These are phyloP conservation scores for Andrena camellia DNA, from an alignment of 2,888 invertebrate species.

Conservation along the genomic window DNA sequence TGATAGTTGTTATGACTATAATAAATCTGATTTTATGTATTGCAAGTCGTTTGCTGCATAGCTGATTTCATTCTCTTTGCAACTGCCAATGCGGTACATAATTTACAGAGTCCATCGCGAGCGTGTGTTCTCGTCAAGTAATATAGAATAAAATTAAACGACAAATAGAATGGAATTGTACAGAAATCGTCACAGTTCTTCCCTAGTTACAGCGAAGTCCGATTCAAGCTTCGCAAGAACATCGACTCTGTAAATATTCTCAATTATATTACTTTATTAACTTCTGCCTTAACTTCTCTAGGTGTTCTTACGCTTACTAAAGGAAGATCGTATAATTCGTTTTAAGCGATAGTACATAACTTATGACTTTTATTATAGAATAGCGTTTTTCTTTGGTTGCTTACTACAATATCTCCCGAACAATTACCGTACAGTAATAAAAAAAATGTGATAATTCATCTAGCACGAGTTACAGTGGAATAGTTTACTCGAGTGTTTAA, in stretches of 20 bases:
- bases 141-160: conserved; percentile 36
- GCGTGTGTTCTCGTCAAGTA: not conserved
- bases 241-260: conserved; percentile 2
- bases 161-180: conserved; percentile 13
- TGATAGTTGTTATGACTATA: conserved; percentile 48
- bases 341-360: conserved; percentile 43
- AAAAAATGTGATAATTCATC: conserved; percentile 19
- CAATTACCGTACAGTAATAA: conserved; percentile 15
- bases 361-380: conserved; percentile 54
- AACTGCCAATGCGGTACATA: not conserved
- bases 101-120: not conserved
- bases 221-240: not conserved
- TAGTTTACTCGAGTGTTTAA: conserved; percentile 39
- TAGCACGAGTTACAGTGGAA: conserved; percentile 32
- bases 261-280: conserved; percentile 40
- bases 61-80: conserved; percentile 35
- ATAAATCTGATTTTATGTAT: conserved; percentile 62
- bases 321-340: conserved; percentile 11
- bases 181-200: not conserved
- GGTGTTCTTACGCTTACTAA: conserved; percentile 27
- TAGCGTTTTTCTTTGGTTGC: conserved; percentile 55
- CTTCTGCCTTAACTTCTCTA: conserved; percentile 29
- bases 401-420: conserved; percentile 43
- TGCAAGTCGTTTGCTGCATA: conserved; percentile 48
- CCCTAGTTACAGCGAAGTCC: not conserved